Conservation (phyloP, 2,113 vertebrate species). For the Nyctibius bracteatus region DNA sequence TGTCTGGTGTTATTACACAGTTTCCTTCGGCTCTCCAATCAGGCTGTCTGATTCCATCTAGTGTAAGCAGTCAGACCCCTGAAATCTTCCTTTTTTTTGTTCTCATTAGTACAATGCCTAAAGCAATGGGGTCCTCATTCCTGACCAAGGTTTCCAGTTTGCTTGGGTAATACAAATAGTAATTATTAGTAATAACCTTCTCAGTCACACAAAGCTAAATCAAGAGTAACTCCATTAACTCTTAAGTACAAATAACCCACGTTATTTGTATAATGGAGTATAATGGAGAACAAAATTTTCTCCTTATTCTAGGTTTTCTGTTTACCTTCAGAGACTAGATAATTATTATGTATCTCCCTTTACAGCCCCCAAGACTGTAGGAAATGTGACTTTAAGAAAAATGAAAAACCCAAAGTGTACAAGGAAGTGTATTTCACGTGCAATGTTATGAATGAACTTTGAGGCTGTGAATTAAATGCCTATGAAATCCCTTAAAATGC, state of each 20-base stretch:
- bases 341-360: not conserved
- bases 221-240: not conserved
- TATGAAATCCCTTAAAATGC: not conserved
- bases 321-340: not conserved
- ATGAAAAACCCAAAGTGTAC: not conserved
- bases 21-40: not conserved
- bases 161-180: not conserved
- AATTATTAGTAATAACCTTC: not conserved
- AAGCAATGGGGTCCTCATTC: not conserved
- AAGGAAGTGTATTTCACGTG: not conserved
- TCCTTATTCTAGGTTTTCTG: not conserved
- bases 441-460: not conserved
- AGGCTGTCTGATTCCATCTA: not conserved
- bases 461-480: not conserved
- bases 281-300: not conserved
- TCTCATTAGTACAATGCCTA: not conserved
- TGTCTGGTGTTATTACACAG: not conserved
- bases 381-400: not conserved
- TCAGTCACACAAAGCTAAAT: not conserved
- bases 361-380: accelerated
- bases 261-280: not conserved
- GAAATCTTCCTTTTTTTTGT: not conserved
- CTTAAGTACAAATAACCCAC: not conserved
- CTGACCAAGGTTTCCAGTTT: not conserved
- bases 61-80: not conserved